Conservation (phyloP, 2,797 vertebrate species). For the Cirrhinus molitorella region DNA sequence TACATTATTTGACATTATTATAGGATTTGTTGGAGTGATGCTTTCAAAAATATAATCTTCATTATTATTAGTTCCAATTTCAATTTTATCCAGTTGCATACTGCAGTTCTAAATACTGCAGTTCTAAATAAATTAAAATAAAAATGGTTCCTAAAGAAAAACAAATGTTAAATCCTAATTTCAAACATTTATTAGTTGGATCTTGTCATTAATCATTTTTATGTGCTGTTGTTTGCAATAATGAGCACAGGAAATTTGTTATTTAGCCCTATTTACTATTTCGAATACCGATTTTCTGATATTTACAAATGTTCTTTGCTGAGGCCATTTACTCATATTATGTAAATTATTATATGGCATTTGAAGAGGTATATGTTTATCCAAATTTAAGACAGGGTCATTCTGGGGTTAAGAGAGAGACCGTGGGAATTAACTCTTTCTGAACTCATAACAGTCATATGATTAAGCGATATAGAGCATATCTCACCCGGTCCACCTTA, state of each 20-base stretch:
- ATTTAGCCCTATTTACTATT: neutral
- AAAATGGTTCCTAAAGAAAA: neutral
- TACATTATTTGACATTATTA: neutral
- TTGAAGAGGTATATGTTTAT: neutral
- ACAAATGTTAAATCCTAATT: neutral
- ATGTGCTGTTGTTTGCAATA: neutral
- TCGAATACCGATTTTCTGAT: neutral
- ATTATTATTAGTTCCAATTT: no score
- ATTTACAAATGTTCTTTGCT: neutral
- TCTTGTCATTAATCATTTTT: neutral
- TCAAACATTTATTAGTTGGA: neutral
- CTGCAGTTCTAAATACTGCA: neutral
- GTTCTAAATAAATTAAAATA: no score
- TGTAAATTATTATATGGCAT: neutral
- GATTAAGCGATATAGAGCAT: slow-evolving; percentile 57
- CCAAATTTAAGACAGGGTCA: slow-evolving; percentile 53
- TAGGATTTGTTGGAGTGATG: no score
- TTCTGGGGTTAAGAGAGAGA: slow-evolving; percentile 63
- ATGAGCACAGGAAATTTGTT: neutral
- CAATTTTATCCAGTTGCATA: neutral
- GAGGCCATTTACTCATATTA: neutral
- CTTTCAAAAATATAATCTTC: no score
- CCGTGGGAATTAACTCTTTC: slow-evolving; percentile 83
- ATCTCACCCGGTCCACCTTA: slow-evolving; percentile 84
- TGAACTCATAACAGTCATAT: slow-evolving; percentile 56